Evolutionary conservation across 2,888 invertebrate species (phyloP), one percentile per base, ranked within the genome.

Genomic region (Volucella zonaria): DNA sequence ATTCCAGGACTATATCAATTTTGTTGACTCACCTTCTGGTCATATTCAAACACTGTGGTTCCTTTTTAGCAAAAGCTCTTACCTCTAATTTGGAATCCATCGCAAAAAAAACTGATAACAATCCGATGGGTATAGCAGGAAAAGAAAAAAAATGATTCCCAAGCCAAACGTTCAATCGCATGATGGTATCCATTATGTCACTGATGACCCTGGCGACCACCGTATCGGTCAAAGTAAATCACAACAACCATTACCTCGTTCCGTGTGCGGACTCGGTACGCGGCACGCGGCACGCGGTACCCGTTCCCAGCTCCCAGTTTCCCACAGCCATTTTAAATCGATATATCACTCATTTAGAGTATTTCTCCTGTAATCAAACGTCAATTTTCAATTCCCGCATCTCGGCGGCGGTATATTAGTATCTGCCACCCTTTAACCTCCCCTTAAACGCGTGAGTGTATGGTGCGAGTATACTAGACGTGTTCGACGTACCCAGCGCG

Each of bases 281-380:
- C 31, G 6, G 31, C 6, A 6, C 31, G n/a, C n/a, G n/a, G n/a
- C n/a, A 1, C 31, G 3, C 31, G 6, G 31, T 31, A 6, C 31
- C 6, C 6, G 0, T 31, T 6, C 31, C 6, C 31, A 31, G 31
- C 6, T 31, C 31, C 31, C 4, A 31, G 38, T 66, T 80, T 83
- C 83, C 83, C 83, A 83, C 83, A 80, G 38, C 70, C 52, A 83
- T 83, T 80, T 31, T 23, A 66, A 75, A 80, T 61, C 83, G 61
- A 83, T 83, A 75, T 70, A 83, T 80, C 83, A 83, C 80, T 83
- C 83, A 71, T 80, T 83, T 80, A 83, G 80, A 70, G 80, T 83
- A 58, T 66, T 70, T 66, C 66, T 10, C 23, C 58, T 66, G 83
- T 64, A 80, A 80, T 80, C 83, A 80, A 83, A 83, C 70, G 80